Evolutionary conservation across 2,113 vertebrate species (phyloP).

Genomic region (Pomatorhinus ruficollis): DNA sequence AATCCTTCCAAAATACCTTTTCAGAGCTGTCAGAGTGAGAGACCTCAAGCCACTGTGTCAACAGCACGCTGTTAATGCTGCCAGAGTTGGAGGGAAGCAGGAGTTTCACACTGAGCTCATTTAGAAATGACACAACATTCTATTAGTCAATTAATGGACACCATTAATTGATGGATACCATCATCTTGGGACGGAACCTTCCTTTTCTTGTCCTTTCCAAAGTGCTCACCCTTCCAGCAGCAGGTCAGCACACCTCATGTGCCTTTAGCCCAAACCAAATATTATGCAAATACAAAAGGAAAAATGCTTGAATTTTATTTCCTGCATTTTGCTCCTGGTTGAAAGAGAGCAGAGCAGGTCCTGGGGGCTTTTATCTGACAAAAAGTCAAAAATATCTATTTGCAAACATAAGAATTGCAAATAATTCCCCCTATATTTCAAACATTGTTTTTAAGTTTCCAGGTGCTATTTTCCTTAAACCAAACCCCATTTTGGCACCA

Average conservation of each 20-base stretch:
- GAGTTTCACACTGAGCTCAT: not conserved
- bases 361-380: not conserved
- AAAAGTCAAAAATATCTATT: not conserved
- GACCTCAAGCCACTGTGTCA: not conserved
- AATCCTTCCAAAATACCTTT: conserved; percentile 29
- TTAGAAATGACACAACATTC: not conserved
- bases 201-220: not conserved
- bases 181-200: not conserved
- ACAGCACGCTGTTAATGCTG: not conserved
- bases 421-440: not conserved
- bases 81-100: not conserved
- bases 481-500: not conserved
- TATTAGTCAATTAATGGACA: not conserved
- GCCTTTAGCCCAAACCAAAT: not conserved
- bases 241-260: rapidly evolving
- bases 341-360: not conserved
- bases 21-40: conserved; percentile 22
- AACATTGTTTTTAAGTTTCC: not conserved
- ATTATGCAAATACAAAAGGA: not conserved
- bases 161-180: not conserved
- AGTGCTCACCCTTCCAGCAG: not conserved
- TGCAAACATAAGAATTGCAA: not conserved
- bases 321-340: not conserved
- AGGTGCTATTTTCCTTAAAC: not conserved
- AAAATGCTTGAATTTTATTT: not conserved